A percentile compares a stretch with the other conserved stretches of the same genome.
phyloP scores from a whole-genome alignment of 2,888 invertebrate species.

The Metellina segmentata region DNA sequence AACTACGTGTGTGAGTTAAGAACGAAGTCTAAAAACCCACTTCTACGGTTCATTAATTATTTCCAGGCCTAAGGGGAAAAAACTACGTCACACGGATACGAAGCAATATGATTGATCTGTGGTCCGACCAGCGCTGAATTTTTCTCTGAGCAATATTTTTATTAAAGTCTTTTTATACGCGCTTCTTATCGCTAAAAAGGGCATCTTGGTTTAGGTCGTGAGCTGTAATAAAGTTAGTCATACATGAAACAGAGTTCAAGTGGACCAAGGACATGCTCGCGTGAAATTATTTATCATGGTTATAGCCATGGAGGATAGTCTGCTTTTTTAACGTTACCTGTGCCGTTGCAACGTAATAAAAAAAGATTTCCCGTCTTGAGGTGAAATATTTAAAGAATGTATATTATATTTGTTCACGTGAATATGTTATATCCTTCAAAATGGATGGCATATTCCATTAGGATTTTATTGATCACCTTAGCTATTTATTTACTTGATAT shows the following conservation, averaged over 20 bases:
- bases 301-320: background rate
- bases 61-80: slow-evolving; percentile 42
- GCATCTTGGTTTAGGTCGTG: slow-evolving; percentile 13
- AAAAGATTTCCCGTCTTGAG: background rate
- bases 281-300: slow-evolving; percentile 52
- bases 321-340: background rate
- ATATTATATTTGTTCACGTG: background rate
- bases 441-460: too few relatives aligned
- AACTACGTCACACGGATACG: slow-evolving; percentile 49
- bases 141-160: slow-evolving; percentile 30
- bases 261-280: background rate
- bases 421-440: too few relatives aligned
- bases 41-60: slow-evolving; percentile 65
- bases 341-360: background rate
- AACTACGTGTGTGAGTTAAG: slow-evolving; percentile 62
- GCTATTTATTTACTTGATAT: too few relatives aligned
- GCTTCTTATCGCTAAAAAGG: background rate
- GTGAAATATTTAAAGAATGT: background rate
- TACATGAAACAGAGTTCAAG: slow-evolving; percentile 46
- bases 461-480: too few relatives aligned
- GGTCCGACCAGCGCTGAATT: background rate
- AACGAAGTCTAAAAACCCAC: slow-evolving; percentile 65
- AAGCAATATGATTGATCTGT: slow-evolving; percentile 54
- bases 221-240: slow-evolving; percentile 59
- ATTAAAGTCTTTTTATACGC: slow-evolving; percentile 10